Evolutionary conservation across 2,113 vertebrate species (phyloP).

Genomic region (Paralichthys olivaceus): DNA sequence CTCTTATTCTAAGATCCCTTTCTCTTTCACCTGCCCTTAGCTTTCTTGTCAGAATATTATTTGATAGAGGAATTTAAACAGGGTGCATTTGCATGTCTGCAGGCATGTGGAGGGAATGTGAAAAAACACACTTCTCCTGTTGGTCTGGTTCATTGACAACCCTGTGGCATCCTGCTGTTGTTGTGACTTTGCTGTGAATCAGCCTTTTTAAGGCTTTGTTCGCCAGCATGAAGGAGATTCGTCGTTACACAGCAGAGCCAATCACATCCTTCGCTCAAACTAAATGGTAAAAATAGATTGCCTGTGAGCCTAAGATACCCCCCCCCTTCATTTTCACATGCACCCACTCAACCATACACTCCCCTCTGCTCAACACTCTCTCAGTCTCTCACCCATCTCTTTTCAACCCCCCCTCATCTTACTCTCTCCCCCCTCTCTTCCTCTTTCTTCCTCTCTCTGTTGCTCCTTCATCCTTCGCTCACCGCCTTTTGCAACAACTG

Average conservation of each 20-base stretch:
- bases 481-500: constrained; percentile 73
- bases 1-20: constrained; percentile 19
- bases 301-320: constrained; percentile 65
- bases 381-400: constrained; percentile 51
- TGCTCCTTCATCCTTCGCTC: constrained; percentile 62
- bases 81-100: constrained; percentile 8
- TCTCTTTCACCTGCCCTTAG: constrained; percentile 20
- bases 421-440: constrained; percentile 42
- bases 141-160: constrained; percentile 53
- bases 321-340: constrained; percentile 51
- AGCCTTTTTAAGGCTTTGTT: constrained; percentile 69
- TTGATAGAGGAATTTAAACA: constrained; percentile 15
- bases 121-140: constrained; percentile 40
- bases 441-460: constrained; percentile 35
- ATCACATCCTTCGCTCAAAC: constrained; percentile 78
- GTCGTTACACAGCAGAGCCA: constrained; percentile 64
- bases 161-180: constrained; percentile 52
- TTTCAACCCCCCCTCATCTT: constrained; percentile 58
- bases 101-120: constrained; percentile 29
- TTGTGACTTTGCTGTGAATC: constrained; percentile 72
- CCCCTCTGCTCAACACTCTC: constrained; percentile 62
- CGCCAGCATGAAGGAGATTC: constrained; percentile 59
- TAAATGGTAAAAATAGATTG: constrained; percentile 83
- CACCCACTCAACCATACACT: constrained; percentile 64
- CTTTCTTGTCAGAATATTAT: constrained; percentile 15